These are phyloP conservation scores for Mastomys coucha DNA, from an alignment of 2,113 vertebrate genomes.

Conservation along the genomic window DNA sequence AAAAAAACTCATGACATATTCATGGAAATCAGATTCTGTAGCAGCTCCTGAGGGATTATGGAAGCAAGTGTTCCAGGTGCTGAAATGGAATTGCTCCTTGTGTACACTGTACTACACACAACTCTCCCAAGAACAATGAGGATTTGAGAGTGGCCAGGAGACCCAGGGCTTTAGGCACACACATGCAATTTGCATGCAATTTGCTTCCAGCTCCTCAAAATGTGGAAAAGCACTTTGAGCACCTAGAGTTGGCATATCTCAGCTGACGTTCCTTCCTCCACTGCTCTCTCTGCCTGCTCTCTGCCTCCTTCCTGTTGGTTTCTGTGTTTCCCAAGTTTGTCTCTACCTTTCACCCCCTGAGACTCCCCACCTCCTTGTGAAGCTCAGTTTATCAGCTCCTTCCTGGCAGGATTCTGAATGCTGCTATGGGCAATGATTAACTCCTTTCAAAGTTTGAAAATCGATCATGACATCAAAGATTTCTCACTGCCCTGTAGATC, in stretches of 20 bases:
- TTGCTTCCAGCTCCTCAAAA: neutral
- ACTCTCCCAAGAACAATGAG: neutral
- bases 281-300: neutral
- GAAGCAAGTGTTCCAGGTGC: neutral
- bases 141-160: neutral
- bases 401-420: neutral
- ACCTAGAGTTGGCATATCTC: neutral
- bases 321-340: neutral
- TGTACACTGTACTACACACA: neutral
- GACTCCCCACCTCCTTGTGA: neutral
- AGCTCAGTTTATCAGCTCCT: neutral
- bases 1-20: neutral
- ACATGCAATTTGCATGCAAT: neutral
- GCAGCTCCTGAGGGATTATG: neutral
- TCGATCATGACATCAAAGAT: neutral
- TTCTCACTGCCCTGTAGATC: neutral
- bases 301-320: neutral
- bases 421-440: neutral
- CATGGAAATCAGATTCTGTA: neutral
- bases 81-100: neutral
- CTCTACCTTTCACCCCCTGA: neutral
- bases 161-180: neutral
- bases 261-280: neutral
- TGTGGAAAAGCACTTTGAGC: neutral
- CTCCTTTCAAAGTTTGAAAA: constrained; percentile 2